phyloP scores from a whole-genome alignment of 2,113 vertebrate species.

The Hemichromis elongatus region DNA sequence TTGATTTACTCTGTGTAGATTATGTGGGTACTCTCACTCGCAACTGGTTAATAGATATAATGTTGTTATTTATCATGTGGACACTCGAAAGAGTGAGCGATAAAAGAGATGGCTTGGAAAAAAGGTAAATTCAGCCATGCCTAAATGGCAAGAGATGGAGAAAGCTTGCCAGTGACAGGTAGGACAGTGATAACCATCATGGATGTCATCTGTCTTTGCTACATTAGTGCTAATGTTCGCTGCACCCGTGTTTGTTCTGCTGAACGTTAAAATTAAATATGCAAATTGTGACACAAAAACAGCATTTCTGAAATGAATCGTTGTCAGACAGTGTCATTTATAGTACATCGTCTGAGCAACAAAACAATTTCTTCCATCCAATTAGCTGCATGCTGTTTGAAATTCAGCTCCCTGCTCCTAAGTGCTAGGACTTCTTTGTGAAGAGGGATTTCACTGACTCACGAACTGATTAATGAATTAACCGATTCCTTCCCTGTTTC shows the following conservation, averaged over 20 bases:
- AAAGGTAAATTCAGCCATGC: neutral
- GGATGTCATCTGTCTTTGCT: constrained; percentile 21
- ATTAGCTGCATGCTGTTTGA: neutral
- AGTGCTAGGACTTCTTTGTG: neutral
- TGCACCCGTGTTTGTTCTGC: constrained; percentile 35
- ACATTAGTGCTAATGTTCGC: constrained; percentile 35
- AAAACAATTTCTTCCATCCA: neutral
- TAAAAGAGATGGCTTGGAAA: neutral
- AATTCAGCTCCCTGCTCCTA: neutral
- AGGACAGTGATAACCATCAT: constrained; percentile 1
- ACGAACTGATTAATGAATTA: neutral
- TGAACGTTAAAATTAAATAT: constrained; percentile 25
- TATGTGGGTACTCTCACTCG: neutral
- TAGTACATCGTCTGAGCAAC: neutral
- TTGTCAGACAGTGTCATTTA: constrained; percentile 1
- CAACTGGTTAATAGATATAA: constrained; percentile 33
- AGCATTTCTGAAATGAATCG: constrained; percentile 7
- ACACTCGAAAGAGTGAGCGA: constrained; percentile 3
- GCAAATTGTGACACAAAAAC: constrained; percentile 25
- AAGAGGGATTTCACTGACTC: neutral
- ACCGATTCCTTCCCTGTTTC: neutral
- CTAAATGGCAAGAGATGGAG: neutral
- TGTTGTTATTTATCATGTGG: constrained; percentile 39
- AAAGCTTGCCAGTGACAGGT: neutral
- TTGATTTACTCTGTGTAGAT: constrained; percentile 14